Evolutionary conservation across 2,797 vertebrate genomes (phyloP).

Genomic region (Cirrhinus mrigala): DNA sequence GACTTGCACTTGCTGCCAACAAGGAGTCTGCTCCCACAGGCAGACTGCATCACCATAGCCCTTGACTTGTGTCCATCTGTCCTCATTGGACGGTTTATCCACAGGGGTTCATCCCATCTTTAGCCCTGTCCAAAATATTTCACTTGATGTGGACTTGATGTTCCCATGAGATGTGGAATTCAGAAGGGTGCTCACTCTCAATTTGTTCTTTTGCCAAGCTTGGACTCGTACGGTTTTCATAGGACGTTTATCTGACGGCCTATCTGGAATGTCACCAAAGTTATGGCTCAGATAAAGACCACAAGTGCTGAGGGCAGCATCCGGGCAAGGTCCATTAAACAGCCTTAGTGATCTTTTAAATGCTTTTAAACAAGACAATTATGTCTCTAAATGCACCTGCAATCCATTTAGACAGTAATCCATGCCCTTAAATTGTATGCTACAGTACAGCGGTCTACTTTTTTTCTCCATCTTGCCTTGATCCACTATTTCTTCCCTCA

Average conservation of each 20-base stretch:
- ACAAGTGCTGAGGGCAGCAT: neutral
- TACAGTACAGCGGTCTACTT: neutral
- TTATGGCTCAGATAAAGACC: neutral
- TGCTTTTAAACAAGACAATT: neutral
- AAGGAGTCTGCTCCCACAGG: slow-evolving; percentile 58
- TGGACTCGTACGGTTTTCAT: neutral
- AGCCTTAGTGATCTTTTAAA: neutral
- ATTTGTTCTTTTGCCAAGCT: neutral
- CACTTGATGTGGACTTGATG: neutral
- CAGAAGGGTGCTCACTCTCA: neutral
- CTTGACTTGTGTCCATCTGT: slow-evolving; percentile 9
- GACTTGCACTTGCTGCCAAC: neutral
- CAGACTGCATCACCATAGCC: neutral
- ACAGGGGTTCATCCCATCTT: neutral
- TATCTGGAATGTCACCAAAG: neutral
- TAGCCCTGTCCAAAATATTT: neutral
- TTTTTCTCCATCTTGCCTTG: neutral
- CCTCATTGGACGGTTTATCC: neutral
- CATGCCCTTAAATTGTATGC: neutral
- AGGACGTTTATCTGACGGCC: neutral
- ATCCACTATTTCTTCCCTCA: neutral
- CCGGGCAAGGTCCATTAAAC: neutral
- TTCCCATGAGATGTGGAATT: neutral
- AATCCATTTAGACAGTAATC: neutral
- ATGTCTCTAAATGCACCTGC: neutral